Evolutionary conservation across 2,888 invertebrate species (phyloP).

Genomic region (Chymomyza caudatula): DNA sequence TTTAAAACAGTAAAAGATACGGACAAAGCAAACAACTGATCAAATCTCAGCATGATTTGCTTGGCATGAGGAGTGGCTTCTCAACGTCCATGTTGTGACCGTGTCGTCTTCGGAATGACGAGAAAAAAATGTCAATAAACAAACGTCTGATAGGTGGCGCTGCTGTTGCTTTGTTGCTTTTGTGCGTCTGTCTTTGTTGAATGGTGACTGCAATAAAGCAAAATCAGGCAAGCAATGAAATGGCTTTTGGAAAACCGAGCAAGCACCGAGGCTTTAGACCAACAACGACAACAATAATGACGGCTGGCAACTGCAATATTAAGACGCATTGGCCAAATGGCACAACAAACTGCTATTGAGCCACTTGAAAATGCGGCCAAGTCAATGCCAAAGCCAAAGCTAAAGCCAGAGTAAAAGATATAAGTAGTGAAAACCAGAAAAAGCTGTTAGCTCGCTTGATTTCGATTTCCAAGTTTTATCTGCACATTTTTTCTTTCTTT

Average conservation of each 20-base stretch:
- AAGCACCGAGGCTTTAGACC: background rate
- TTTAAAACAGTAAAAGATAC: conserved; percentile 38
- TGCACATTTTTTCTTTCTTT: background rate
- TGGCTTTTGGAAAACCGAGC: background rate
- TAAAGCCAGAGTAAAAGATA: background rate
- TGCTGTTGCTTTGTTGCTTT: background rate
- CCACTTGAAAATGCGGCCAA: conserved; percentile 39
- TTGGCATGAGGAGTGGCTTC: conserved; percentile 1
- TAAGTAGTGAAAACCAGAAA: background rate
- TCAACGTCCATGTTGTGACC: conserved; percentile 5
- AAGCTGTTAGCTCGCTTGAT: conserved; percentile 2
- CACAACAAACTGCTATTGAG: conserved; percentile 40
- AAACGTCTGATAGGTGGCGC: conserved; percentile 1
- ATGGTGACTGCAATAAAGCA: conserved; percentile 18
- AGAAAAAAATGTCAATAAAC: background rate
- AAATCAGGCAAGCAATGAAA: conserved; percentile 10
- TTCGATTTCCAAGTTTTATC: conserved; percentile 2
- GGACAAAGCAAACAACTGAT: conserved; percentile 48
- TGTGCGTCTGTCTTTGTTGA: background rate
- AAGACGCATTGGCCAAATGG: conserved; percentile 31
- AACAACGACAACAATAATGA: background rate
- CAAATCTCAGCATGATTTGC: conserved; percentile 40
- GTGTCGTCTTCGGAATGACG: conserved; percentile 32
- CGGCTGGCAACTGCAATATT: conserved; percentile 28
- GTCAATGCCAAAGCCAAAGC: conserved; percentile 19